Evolutionary conservation across 2,888 invertebrate species (phyloP).

Genomic region (Lathronympha strigana): DNA sequence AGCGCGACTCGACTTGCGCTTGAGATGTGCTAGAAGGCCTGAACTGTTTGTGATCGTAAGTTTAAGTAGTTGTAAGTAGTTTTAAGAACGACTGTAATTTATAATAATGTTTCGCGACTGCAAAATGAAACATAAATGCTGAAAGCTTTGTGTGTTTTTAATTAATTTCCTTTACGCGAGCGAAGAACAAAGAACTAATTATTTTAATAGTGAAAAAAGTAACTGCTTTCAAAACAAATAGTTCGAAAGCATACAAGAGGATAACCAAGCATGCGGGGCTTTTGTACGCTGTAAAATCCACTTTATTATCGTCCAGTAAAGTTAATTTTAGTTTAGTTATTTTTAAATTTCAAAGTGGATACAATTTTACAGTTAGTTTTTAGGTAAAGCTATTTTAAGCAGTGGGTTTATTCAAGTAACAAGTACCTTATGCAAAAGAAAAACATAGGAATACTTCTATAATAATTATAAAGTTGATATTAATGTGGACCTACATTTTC

Average conservation of each 20-base stretch:
- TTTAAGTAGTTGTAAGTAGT: conserved; percentile 28
- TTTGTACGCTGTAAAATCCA: neutral
- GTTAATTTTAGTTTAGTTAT: neutral
- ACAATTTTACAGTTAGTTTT: neutral
- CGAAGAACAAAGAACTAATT: conserved; percentile 34
- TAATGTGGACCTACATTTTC: too few relatives aligned
- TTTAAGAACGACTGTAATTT: conserved; percentile 38
- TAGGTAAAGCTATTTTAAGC: neutral
- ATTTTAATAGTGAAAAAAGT: conserved; percentile 29
- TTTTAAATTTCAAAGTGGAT: neutral
- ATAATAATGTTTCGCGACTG: conserved; percentile 40
- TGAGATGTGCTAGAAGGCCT: neutral
- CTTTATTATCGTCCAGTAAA: neutral
- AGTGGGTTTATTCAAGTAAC: conserved; percentile 2
- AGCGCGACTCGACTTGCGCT: neutral
- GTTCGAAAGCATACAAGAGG: conserved; percentile 2
- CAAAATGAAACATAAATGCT: conserved; percentile 39
- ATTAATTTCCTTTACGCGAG: conserved; percentile 29
- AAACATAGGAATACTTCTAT: too few relatives aligned
- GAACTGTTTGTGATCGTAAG: conserved; percentile 36
- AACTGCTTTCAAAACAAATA: conserved; percentile 14
- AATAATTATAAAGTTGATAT: too few relatives aligned
- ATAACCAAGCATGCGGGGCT: neutral
- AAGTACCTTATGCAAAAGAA: too few relatives aligned
- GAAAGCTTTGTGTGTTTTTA: conserved; percentile 33